Evolutionary conservation across 1,140 invertebrate species (phyloP).

Genomic region (Magallana angulata): DNA sequence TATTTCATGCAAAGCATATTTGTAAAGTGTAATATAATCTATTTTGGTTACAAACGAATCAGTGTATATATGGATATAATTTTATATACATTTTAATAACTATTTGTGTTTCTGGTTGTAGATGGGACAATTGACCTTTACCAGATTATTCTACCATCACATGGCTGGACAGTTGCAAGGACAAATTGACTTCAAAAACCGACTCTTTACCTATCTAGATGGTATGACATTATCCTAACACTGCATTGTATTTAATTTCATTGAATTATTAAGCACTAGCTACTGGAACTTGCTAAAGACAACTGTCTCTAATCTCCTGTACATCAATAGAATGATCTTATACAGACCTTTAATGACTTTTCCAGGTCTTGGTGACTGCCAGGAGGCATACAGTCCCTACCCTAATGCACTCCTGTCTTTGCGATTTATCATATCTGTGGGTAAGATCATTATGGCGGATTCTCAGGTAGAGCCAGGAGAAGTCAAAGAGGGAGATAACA

Average conservation of each 20-base stretch:
- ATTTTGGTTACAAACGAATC: no score
- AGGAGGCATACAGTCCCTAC: conserved; percentile 77
- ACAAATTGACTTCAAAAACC: conserved; percentile 75
- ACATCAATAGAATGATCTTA: no score
- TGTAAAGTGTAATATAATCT: no score
- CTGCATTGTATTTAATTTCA: no score
- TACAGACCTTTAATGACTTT: not conserved
- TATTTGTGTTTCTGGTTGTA: conserved; percentile 47
- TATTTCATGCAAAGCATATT: no score
- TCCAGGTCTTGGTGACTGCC: conserved; percentile 75
- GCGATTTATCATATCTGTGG: conserved; percentile 77
- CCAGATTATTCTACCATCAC: conserved; percentile 78
- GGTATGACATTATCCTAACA: conserved; percentile 64
- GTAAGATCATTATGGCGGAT: conserved; percentile 76
- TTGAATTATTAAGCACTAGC: no score
- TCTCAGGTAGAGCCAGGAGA: conserved; percentile 71
- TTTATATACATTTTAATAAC: not conserved
- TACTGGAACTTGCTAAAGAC: no score
- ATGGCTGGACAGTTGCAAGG: conserved; percentile 77
- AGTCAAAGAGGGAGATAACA: conserved; percentile 70
- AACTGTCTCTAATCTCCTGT: no score
- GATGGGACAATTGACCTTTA: conserved; percentile 78
- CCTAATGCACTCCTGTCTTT: conserved; percentile 77
- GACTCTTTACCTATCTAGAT: conserved; percentile 77
- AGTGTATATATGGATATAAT: no score